Base-by-base conservation (phyloP, 2,113 vertebrate genomes). In the Poicephalus meyeri region DNA sequence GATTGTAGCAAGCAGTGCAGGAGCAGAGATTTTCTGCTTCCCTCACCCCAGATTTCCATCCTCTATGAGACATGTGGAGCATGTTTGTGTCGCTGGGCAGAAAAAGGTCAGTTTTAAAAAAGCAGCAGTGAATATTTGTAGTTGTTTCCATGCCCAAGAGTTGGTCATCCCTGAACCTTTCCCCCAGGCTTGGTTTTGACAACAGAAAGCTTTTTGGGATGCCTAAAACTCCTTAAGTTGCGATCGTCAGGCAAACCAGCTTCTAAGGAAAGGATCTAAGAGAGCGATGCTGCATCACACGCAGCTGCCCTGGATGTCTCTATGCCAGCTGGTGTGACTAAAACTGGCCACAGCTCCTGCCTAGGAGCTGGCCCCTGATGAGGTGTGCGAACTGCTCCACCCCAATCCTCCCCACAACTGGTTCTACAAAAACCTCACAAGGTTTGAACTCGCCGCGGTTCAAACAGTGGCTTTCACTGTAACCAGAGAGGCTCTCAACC, bases 401-500 rank as follows among this genome's bases (percentile, higher is more conserved):
- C 86, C 49, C 28, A 33, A 58, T 39, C 8, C 60, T 69, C 35
- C 52, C 79, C 73, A 65, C 23, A 84, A 81, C 60, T 20, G 65
- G 52, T 76, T 68, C 73, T 93, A 65, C 61, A 47, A 46, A 94
- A 91, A 11, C 63, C 37, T 89, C 31, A 4, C 78, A 3, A 4
- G 61, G 66, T 60, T 29, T 81, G 46, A 84, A 33, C 80, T 88
- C 4, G 1, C 74, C 5, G 2, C 24, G 29, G 65, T 25, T 80
- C 88, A 88, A 84, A 72, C 2, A 0, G 65, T 42, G 90, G 55
- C 68, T 94, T 94, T 76, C 28, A 9, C 69, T 92, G 91, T 69
- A 95, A 92, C 83, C 73, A 89, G 86, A 93, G 82, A 96, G 60
- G 25, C 46, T 86, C 80, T 73, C 55, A 58, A 25, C 42, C 13